Conservation (phyloP, 2,113 vertebrate species). For the Columba janthina region DNA sequence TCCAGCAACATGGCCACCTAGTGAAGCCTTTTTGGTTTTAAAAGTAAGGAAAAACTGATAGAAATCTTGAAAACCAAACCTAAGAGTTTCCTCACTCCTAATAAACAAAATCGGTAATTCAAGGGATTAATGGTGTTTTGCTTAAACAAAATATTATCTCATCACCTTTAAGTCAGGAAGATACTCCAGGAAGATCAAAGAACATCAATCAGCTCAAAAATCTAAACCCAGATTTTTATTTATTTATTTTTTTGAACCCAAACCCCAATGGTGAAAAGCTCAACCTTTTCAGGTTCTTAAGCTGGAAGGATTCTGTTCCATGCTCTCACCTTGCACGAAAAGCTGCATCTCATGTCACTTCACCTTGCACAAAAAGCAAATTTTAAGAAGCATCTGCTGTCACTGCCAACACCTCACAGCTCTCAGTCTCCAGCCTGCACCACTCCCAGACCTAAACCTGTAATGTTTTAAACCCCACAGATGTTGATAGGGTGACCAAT, state of each 20-base stretch:
- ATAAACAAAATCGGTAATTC: neutral
- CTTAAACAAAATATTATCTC: conserved; percentile 24
- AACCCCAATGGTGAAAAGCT: neutral
- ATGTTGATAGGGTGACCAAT: fast-evolving
- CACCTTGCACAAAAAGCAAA: neutral
- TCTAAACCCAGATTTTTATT: neutral
- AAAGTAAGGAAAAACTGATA: neutral
- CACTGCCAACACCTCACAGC: neutral
- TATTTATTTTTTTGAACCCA: neutral
- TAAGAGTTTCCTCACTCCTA: neutral
- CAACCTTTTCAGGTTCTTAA: neutral
- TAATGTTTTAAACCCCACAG: neutral
- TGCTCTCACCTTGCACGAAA: neutral
- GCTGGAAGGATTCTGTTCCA: neutral
- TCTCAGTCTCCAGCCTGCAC: neutral
- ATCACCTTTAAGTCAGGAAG: neutral
- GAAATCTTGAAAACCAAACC: neutral
- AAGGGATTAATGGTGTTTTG: neutral
- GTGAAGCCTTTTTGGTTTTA: neutral
- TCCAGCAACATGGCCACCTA: neutral
- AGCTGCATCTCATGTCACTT: neutral
- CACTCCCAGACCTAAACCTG: neutral
- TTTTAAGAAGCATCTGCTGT: neutral
- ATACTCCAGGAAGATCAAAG: neutral
- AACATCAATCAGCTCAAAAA: neutral